phyloP scores from a whole-genome alignment of 2,888 invertebrate genomes.

The Anagyrus pseudococci region DNA sequence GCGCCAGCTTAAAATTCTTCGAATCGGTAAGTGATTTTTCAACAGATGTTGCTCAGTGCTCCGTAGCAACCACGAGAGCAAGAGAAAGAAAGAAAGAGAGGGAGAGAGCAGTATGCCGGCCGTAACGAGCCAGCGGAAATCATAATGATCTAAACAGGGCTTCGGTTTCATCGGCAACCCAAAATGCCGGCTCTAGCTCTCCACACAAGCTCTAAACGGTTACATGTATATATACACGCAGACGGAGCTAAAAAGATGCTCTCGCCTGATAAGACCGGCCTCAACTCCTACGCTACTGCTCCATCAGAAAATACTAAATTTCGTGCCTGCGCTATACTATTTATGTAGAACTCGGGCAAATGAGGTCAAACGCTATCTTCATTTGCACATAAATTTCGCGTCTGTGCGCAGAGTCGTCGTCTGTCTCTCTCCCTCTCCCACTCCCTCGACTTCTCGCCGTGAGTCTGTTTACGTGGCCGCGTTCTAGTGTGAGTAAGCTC shows the following conservation, averaged over 20 bases:
- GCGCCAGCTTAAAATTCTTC: background rate
- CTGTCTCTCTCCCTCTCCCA: too few relatives aligned
- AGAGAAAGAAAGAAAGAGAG: too few relatives aligned
- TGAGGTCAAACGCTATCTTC: conserved; percentile 37
- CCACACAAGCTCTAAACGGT: too few relatives aligned
- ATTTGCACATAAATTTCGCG: conserved; percentile 14
- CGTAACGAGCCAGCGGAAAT: background rate
- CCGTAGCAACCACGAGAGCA: background rate
- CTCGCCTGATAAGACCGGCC: background rate
- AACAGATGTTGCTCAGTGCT: background rate
- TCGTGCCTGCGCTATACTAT: conserved; percentile 26
- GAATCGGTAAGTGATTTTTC: conserved; percentile 1
- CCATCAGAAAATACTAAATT: conserved; percentile 24
- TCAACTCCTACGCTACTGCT: background rate
- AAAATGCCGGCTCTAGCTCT: too few relatives aligned
- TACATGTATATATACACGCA: too few relatives aligned
- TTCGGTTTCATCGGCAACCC: background rate
- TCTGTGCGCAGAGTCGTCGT: too few relatives aligned
- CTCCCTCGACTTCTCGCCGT: too few relatives aligned
- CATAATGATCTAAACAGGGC: background rate
- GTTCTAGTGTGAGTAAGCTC: too few relatives aligned
- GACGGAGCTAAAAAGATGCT: too few relatives aligned
- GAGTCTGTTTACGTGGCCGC: too few relatives aligned
- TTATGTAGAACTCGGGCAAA: conserved; percentile 30
- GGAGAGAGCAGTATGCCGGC: too few relatives aligned